Evolutionary conservation across 2,797 vertebrate species (phyloP), one percentile per base, ranked within the genome.

Genomic region (Periparus ater): DNA sequence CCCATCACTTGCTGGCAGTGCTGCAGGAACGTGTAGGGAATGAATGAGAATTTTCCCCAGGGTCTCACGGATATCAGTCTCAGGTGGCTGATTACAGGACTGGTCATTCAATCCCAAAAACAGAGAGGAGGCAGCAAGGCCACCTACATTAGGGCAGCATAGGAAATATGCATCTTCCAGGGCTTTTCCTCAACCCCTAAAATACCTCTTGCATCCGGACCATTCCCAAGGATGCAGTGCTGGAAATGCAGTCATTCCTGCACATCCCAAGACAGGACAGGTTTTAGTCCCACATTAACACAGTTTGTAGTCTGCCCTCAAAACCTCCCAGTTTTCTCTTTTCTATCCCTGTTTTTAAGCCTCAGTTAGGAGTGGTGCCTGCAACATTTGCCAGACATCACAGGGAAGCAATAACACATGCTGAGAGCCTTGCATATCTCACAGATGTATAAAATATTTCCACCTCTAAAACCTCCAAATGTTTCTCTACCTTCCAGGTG

Each of bases 391-490:
- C 92, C 92, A 96, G 92, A 58, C 16, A 0, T 85, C 5, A 1
- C 75, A 45, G 89, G 75, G 93, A 93, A 77, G 75, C 40, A 1
- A 66, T 55, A 93, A 83, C 78, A 66, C 66, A 58, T 62, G 87
- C 89, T 78, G 92, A 75, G 92, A 88, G 85, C 70, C 65, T 86
- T 36, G 66, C 75, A 45, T 85, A 67, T 77, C 79, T 96, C 51
- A 2, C 79, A 96, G 89, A 84, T 91, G 73, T 91, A 93, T 70
- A 67, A 95, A 93, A 44, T 87, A 92, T 88, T 85, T 85, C 82
- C 70, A 75, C 34, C 48, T 78, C 79, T 70, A 81, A 61, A 34
- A 89, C 48, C 60, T 92, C 63, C 67, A 81, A 91, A 74, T 48
- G 45, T 68, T 94, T 83, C 51, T 47, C 38, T 76, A 2, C 45